Conservation (phyloP, 2,888 invertebrate species). For the Daptonema setosum region DNA sequence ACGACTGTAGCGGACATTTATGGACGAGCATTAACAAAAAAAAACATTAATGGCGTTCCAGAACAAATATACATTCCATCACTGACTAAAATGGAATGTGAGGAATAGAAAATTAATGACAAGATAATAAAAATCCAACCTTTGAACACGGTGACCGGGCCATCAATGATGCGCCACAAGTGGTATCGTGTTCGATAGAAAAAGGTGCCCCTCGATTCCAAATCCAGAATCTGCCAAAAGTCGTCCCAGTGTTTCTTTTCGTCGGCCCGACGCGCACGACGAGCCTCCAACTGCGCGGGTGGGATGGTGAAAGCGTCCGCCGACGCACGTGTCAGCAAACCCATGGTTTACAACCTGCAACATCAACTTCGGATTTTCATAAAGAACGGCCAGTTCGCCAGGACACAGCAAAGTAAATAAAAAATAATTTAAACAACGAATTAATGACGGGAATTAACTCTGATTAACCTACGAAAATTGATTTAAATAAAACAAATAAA, state of each 20-base stretch:
- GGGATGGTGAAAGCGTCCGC: neutral
- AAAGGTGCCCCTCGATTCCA: conserved; percentile 18
- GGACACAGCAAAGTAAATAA: too few species aligned
- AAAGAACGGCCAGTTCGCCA: too few species aligned
- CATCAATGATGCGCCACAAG: conserved; percentile 17
- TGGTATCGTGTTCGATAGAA: conserved; percentile 17
- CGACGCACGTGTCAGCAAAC: too few species aligned
- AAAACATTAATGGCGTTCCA: too few species aligned
- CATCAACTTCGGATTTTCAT: too few species aligned
- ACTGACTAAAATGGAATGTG: neutral
- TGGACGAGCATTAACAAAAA: too few species aligned
- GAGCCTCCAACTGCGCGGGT: neutral
- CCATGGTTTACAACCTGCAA: too few species aligned
- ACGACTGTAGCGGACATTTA: too few species aligned
- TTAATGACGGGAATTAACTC: too few species aligned
- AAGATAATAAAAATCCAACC: conserved; percentile 8
- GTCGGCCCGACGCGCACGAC: conserved; percentile 13
- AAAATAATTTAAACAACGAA: too few species aligned
- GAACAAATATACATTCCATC: neutral
- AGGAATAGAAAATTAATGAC: neutral
- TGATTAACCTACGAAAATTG: too few species aligned
- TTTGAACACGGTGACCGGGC: conserved; percentile 23
- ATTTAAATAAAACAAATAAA: too few species aligned
- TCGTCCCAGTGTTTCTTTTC: conserved; percentile 21
- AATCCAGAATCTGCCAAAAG: conserved; percentile 20